A percentile compares a stretch with the other conserved stretches of the same genome.
Evolutionary conservation across 2,888 invertebrate species (phyloP).

Genomic region (Mystacides longicornis): DNA sequence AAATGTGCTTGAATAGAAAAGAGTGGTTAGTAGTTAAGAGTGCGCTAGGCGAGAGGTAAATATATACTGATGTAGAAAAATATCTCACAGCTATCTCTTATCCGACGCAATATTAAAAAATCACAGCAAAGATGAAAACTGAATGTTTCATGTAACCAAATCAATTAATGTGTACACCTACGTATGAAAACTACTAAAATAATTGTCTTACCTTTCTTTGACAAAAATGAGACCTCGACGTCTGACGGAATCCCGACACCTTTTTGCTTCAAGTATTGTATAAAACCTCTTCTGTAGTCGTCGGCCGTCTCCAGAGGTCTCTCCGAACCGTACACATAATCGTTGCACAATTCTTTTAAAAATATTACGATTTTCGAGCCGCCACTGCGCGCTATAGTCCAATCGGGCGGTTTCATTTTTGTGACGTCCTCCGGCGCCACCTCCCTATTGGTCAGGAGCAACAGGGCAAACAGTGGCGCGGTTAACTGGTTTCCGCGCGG

Average conservation of each 20-base stretch:
- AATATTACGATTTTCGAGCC: constrained; percentile 21
- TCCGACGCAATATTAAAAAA: no score
- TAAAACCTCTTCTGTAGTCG: constrained; percentile 10
- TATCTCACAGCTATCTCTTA: no score
- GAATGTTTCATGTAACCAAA: no score
- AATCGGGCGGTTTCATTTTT: constrained; percentile 7
- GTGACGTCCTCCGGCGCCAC: constrained; percentile 13
- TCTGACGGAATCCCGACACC: constrained; percentile 7
- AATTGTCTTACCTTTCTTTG: constrained; percentile 21
- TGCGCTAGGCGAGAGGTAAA: no score
- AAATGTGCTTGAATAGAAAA: no score
- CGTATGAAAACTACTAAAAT: no score
- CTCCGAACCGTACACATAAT: constrained; percentile 5
- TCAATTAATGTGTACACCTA: no score
- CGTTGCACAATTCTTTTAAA: constrained; percentile 21
- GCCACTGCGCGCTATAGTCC: constrained; percentile 11
- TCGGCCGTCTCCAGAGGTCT: background rate
- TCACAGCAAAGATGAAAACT: no score
- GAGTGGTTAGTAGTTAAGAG: no score
- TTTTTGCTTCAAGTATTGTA: constrained; percentile 15
- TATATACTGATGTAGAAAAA: no score
- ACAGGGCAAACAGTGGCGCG: constrained; percentile 18
- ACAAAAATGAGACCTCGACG: constrained; percentile 20
- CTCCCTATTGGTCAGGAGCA: constrained; percentile 19
- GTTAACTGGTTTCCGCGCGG: constrained; percentile 11